Evolutionary conservation across 2,888 invertebrate species (phyloP), one percentile per base, ranked within the genome.

Genomic region (Allolobophora icterica): DNA sequence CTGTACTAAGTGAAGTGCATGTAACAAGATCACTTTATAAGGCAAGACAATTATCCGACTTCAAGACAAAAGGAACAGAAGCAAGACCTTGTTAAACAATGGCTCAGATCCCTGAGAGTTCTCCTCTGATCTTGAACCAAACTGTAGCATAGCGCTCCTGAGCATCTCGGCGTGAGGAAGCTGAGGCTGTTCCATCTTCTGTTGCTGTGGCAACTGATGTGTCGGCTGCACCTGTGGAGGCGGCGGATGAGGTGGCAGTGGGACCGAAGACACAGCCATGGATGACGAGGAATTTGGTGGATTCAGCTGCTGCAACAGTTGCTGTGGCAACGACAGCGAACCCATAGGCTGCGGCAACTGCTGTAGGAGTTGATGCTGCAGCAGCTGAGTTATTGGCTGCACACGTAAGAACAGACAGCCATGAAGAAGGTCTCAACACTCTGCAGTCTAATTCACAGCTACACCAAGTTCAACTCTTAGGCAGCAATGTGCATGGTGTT

Each of bases 321-420:
- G 87, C 35, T 87, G 87, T 87, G 87, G 87, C 38, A 35, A 19
- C 34, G 87, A 35, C 34, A 38, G 21, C 24, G 87, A 87, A 21
- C 35, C 34, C 34, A 87, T 1, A 33, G 33, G 84, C 35, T 84
- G 84, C n/a, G 35, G 35, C 84, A 84, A 35, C 84, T 84, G 84
- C 84, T 84, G 84, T 21, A 84, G 84, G 33, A 84, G 33, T 35
- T 84, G 84, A 19, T 87, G 87, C 87, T 87, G 87, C 87, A 87
- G 87, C 35, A 87, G 15, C 87, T 87, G 87, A 87, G 87, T 24
- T 38, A 38, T 35, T 87, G 87, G 87, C 87, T 87, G 19, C 19
- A 87, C 5, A 87, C 8, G 6, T 6, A 35, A 35, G 24, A 87
- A 38, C 35, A 21, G 33, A 87, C 71, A n/a, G n/a, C 8, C n/a